Conservation (phyloP, 2,888 invertebrate genomes). For the Eilema griseolum region DNA sequence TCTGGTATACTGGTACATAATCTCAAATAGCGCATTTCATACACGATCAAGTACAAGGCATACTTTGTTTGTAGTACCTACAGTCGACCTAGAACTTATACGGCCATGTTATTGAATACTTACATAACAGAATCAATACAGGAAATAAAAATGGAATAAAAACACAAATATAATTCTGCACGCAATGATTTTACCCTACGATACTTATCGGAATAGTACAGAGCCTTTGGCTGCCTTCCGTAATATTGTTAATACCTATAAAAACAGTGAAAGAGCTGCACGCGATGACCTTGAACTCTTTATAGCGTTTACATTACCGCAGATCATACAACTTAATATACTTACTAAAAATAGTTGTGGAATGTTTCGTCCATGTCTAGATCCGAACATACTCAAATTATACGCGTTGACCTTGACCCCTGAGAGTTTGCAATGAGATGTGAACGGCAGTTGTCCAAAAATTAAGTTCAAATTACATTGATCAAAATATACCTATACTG, state of each 20-base stretch:
- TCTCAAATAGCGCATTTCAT: not conserved
- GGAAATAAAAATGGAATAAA: not conserved
- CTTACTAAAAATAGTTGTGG: not conserved
- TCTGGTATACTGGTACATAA: too few species aligned
- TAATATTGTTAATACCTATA: not conserved
- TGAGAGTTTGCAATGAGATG: constrained; percentile 1
- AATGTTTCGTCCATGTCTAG: not conserved
- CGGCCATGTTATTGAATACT: not conserved
- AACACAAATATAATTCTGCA: not conserved
- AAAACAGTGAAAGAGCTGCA: not conserved
- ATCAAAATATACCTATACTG: too few species aligned
- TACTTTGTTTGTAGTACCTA: not conserved
- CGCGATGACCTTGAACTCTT: not conserved
- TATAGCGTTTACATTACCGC: not conserved
- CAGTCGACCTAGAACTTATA: not conserved
- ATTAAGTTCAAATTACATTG: constrained; percentile 5
- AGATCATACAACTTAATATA: too few species aligned
- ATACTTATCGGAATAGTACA: not conserved
- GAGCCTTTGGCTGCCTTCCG: not conserved
- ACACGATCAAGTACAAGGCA: not conserved
- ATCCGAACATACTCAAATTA: not conserved
- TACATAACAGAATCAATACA: not conserved
- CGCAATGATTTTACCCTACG: not conserved
- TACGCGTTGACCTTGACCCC: constrained; percentile 17
- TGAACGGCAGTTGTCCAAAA: constrained; percentile 14